These are phyloP conservation scores for Ramazzottius varieornatus DNA, from an alignment of 2,888 invertebrate genomes.

Conservation along the genomic window DNA sequence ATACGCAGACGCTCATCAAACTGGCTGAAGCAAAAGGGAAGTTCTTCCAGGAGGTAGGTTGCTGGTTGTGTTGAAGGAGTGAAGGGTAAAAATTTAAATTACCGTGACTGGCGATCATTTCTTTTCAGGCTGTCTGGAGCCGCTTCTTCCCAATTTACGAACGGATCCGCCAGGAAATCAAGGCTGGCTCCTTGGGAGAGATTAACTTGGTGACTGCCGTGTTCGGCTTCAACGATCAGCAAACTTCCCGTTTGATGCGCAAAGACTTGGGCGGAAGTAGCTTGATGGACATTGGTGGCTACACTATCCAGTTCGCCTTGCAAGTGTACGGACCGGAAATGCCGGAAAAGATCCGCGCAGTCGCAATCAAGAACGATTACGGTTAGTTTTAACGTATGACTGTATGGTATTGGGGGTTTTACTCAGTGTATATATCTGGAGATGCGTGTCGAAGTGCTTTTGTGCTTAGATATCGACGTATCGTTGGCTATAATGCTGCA, in stretches of 20 bases:
- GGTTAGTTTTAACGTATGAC: slow-evolving; percentile 38
- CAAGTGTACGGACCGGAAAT: slow-evolving; percentile 38
- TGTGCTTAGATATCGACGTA: slow-evolving; percentile 40
- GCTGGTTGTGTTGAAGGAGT: too few relatives aligned
- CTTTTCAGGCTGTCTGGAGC: slow-evolving; percentile 48
- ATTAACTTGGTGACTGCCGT: slow-evolving; percentile 34
- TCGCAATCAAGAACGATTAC: slow-evolving; percentile 39
- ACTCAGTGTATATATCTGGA: too few relatives aligned
- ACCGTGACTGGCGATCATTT: too few relatives aligned
- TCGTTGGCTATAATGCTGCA: slow-evolving; percentile 38
- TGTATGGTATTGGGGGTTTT: too few relatives aligned
- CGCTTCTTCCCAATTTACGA: slow-evolving; percentile 51
- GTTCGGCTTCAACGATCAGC: slow-evolving; percentile 34
- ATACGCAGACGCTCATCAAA: slow-evolving; percentile 38
- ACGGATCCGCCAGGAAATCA: slow-evolving; percentile 37
- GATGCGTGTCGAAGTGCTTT: too few relatives aligned
- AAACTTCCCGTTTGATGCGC: slow-evolving; percentile 25
- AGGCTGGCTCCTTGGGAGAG: slow-evolving; percentile 39
- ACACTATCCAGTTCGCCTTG: slow-evolving; percentile 42
- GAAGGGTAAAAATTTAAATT: too few relatives aligned
- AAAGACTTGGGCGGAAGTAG: slow-evolving; percentile 48
- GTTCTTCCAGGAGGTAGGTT: slow-evolving; percentile 43
- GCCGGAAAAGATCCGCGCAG: slow-evolving; percentile 38
- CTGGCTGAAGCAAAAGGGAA: slow-evolving; percentile 39
- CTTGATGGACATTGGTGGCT: slow-evolving; percentile 47